Conservation (phyloP, 2,797 vertebrate species). For the Parauchenoglanis ngamensis region DNA sequence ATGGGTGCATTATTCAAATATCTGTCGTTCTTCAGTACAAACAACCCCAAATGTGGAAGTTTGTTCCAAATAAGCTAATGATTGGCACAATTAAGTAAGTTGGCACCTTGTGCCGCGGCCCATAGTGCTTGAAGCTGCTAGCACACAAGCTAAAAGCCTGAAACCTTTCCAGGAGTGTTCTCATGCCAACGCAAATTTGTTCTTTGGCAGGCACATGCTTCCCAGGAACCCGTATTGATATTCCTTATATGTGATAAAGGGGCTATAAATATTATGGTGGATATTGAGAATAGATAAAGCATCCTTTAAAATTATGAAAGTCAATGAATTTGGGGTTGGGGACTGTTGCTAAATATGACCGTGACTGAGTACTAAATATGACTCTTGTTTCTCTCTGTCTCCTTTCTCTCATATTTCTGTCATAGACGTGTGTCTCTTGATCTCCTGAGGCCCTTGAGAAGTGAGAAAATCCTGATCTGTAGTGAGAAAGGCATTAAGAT, state of each 20-base stretch:
- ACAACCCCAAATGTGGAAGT: background rate
- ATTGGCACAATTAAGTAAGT: background rate
- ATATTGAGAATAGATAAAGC: background rate
- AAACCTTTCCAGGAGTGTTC: background rate
- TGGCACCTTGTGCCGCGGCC: background rate
- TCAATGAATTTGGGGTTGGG: background rate
- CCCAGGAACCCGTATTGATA: background rate
- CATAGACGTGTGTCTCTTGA: background rate
- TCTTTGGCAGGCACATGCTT: background rate
- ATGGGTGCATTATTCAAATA: background rate
- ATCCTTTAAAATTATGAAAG: background rate
- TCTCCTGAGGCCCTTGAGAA: conserved; percentile 21
- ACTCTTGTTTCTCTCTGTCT: background rate
- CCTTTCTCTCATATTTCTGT: background rate
- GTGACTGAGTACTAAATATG: too few species aligned
- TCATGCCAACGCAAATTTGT: background rate
- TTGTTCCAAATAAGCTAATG: background rate
- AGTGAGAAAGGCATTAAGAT: conserved; percentile 32
- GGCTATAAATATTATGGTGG: background rate
- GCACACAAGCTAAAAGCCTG: background rate
- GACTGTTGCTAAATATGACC: background rate
- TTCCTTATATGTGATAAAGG: background rate
- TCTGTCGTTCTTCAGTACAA: background rate
- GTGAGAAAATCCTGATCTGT: conserved; percentile 17
- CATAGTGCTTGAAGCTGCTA: background rate